phyloP scores from a whole-genome alignment of 2,888 invertebrate species.

The Diaprepes abbreviatus region DNA sequence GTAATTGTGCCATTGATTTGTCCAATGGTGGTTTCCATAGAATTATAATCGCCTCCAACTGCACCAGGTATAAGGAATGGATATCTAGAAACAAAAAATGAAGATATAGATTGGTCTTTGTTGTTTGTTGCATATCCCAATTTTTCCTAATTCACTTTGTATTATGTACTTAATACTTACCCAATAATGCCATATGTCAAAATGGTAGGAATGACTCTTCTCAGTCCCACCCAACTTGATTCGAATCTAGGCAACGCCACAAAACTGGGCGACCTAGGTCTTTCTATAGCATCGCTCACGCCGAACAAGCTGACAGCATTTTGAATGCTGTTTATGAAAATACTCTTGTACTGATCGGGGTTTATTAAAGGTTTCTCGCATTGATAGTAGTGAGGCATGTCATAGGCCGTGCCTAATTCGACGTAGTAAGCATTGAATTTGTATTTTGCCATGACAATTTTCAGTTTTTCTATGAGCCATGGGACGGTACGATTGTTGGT shows the following conservation, averaged over 20 bases:
- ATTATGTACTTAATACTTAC: slow-evolving; percentile 21
- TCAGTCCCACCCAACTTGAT: slow-evolving; percentile 84
- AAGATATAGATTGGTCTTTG: too few species aligned
- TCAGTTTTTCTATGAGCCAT: slow-evolving; percentile 83
- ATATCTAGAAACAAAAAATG: slow-evolving; percentile 70
- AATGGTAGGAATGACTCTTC: slow-evolving; percentile 87
- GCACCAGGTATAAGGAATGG: slow-evolving; percentile 95
- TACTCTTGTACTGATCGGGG: slow-evolving; percentile 86
- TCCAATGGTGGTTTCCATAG: slow-evolving; percentile 70
- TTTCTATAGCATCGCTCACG: slow-evolving; percentile 84
- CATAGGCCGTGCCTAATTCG: slow-evolving; percentile 85
- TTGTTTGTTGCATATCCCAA: too few species aligned
- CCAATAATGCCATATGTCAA: slow-evolving; percentile 91
- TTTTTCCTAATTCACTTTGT: too few species aligned
- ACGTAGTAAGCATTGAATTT: slow-evolving; percentile 89
- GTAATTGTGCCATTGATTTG: slow-evolving; percentile 67
- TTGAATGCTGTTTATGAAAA: slow-evolving; percentile 77
- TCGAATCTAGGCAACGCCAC: slow-evolving; percentile 88
- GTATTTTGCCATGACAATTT: slow-evolving; percentile 78
- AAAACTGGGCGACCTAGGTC: slow-evolving; percentile 89
- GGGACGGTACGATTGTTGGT: slow-evolving; percentile 85
- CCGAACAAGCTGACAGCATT: slow-evolving; percentile 77
- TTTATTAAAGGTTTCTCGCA: slow-evolving; percentile 81
- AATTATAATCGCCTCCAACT: slow-evolving; percentile 89
- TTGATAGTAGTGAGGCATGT: slow-evolving; percentile 89